These are phyloP conservation scores for Pristis pectinata DNA, from an alignment of 2,797 vertebrate genomes.

Conservation along the genomic window DNA sequence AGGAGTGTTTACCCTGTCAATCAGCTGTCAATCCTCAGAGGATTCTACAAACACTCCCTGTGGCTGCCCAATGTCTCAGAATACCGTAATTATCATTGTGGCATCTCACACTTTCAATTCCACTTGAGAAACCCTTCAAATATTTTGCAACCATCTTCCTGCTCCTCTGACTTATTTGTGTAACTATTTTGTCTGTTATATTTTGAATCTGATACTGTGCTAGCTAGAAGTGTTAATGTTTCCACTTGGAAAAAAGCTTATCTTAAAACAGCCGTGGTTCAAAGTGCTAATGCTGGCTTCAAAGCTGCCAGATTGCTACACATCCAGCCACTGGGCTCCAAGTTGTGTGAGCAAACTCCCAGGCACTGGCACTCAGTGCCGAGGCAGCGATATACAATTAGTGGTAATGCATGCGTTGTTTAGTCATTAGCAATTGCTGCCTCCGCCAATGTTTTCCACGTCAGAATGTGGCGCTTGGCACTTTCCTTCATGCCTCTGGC, in stretches of 20 bases:
- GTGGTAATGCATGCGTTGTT: slow-evolving; percentile 44
- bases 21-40: slow-evolving; percentile 55
- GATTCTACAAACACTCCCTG: slow-evolving; percentile 53
- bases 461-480: slow-evolving; percentile 24
- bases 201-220: slow-evolving; percentile 48
- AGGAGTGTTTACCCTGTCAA: slow-evolving; percentile 58
- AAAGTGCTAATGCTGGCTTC: slow-evolving; percentile 47
- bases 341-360: slow-evolving; percentile 41
- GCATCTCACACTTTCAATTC: slow-evolving; percentile 49
- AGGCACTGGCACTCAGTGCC: slow-evolving; percentile 45
- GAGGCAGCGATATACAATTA: slow-evolving; percentile 42
- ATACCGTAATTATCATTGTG: slow-evolving; percentile 52
- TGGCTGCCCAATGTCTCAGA: slow-evolving; percentile 47
- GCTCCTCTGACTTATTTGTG: slow-evolving; percentile 48
- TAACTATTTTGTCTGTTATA: slow-evolving; percentile 43
- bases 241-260: slow-evolving; percentile 53
- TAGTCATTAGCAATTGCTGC: slow-evolving; percentile 57
- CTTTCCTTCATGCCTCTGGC: slow-evolving; percentile 16
- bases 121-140: slow-evolving; percentile 47
- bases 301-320: slow-evolving; percentile 47
- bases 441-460: slow-evolving; percentile 39
- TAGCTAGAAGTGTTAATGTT: slow-evolving; percentile 48
- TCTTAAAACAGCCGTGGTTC: slow-evolving; percentile 50
- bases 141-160: slow-evolving; percentile 44
- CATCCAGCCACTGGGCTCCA: slow-evolving; percentile 44